Percentiles rank a stretch among this genome's conserved stretches.
phyloP scores from a whole-genome alignment of 2,888 invertebrate species.

The Argyresthia albistria region DNA sequence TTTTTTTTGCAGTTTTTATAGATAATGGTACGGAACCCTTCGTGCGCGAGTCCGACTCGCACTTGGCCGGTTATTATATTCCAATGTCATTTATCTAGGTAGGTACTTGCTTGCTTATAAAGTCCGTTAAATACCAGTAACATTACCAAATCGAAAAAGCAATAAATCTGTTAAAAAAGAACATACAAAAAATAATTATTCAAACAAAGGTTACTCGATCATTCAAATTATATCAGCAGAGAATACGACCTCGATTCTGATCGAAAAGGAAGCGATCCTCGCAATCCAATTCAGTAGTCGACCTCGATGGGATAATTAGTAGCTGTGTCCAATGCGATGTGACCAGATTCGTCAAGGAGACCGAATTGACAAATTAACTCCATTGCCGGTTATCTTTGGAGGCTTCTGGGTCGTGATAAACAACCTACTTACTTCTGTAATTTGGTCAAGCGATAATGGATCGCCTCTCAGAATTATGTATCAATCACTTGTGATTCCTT shows the following conservation, averaged over 20 bases:
- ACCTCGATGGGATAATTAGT: slow-evolving; percentile 28
- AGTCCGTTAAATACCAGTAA: too few species aligned
- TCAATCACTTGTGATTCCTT: neutral
- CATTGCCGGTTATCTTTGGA: too few species aligned
- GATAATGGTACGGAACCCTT: too few species aligned
- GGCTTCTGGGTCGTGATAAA: neutral
- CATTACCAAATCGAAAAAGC: too few species aligned
- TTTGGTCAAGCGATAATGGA: neutral
- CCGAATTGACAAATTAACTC: neutral
- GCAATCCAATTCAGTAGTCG: slow-evolving; percentile 20
- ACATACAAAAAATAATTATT: neutral
- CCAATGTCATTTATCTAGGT: too few species aligned
- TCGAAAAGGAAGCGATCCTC: slow-evolving; percentile 17
- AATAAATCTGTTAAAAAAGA: too few species aligned
- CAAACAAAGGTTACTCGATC: neutral
- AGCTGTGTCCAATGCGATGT: slow-evolving; percentile 29
- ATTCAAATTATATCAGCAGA: too few species aligned
- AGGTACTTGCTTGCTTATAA: too few species aligned
- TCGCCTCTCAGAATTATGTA: too few species aligned
- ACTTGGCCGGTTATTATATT: too few species aligned
- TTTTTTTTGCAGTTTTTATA: too few species aligned
- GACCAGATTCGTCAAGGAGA: slow-evolving; percentile 9
- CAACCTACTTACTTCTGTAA: neutral
- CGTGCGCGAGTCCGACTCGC: too few species aligned
- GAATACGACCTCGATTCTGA: slow-evolving; percentile 17